Base-by-base conservation (phyloP, 2,888 invertebrate genomes). In the Busseola fusca region DNA sequence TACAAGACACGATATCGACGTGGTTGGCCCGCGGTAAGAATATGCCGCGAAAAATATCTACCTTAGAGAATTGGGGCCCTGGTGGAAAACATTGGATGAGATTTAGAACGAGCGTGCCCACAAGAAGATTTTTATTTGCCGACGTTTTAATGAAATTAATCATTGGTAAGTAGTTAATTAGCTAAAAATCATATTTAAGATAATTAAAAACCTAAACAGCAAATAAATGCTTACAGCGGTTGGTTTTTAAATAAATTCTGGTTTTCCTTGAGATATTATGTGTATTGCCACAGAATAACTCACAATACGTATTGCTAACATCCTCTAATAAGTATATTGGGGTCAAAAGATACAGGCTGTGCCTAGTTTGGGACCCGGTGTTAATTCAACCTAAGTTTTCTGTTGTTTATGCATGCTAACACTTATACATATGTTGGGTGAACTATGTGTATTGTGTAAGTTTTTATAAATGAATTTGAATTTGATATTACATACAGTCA, bases 211-310 rank as follows among this genome's bases (percentile, higher is more conserved):
- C 48, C 48, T 50, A 56, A 56, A 56, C 27, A 27, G 18, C 27
- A 27, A 18, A 56, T 18, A 0, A 27, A 56, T 56, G 16, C 4
- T 4, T 27, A n/a, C 9, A 9, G 27, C 27, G 40, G 14, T 48
- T 27, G 18, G 16, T 56, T 21, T 16, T 27, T 9, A 5, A 40
- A 34, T 69, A 34, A 56, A 48, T 34, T 57, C 34, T 54, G 27
- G 42, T 69, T 75, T 69, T 50, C 58, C 65, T 68, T 81, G 65
- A 67, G 37, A 37, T 37, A 4, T n/a, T 21, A n/a, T 59, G 64
- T 30, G 27, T 64, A 57, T 67, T 69, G 48, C 54, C 14, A 40
- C 14, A 40, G 40, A 14, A 40, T 4, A 40, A 14, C 40, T 40
- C 3, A 40, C 14, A 40, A 14, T 40, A 14, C 0, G 40, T 14